Percentiles rank a stretch among this genome's conserved stretches.
phyloP scores from a whole-genome alignment of 2,888 invertebrate species.

The Torymus aiolomorphi region DNA sequence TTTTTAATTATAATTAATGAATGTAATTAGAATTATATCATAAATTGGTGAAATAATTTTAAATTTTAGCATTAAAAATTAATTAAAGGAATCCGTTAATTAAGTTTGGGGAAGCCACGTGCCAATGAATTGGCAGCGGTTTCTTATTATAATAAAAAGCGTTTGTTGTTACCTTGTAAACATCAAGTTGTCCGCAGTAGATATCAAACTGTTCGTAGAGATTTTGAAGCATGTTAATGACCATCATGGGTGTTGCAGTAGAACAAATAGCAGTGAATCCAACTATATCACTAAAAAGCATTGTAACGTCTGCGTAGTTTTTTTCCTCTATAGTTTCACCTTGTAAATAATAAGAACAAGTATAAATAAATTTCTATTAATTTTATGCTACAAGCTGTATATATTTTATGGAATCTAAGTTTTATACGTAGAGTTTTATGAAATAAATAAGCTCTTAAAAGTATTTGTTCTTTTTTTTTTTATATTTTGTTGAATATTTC shows the following conservation, averaged over 20 bases:
- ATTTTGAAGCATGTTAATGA: conserved; percentile 94
- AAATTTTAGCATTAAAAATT: no score
- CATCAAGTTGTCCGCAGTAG: conserved; percentile 93
- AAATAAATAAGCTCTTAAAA: no score
- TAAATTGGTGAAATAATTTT: no score
- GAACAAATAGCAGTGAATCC: conserved; percentile 98
- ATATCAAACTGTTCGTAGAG: conserved; percentile 95
- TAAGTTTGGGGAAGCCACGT: no score
- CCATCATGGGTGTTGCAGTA: conserved; percentile 96
- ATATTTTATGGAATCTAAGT: no score
- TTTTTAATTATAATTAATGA: no score
- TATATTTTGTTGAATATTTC: not conserved
- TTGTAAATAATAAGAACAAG: conserved; percentile 66
- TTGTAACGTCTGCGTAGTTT: conserved; percentile 94
- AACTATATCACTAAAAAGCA: conserved; percentile 97
- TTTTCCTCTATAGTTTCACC: conserved; percentile 95
- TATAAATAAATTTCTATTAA: conserved; percentile 24
- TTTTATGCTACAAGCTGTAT: not conserved
- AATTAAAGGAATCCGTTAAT: no score
- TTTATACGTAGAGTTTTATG: no score
- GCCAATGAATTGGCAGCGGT: no score
- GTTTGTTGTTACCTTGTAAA: conserved; percentile 86
- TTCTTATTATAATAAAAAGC: no score
- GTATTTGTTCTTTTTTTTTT: not conserved
- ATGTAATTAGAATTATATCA: no score